Base-by-base conservation (phyloP, 2,797 vertebrate genomes). In the Pseudocheirus occidentalis region DNA sequence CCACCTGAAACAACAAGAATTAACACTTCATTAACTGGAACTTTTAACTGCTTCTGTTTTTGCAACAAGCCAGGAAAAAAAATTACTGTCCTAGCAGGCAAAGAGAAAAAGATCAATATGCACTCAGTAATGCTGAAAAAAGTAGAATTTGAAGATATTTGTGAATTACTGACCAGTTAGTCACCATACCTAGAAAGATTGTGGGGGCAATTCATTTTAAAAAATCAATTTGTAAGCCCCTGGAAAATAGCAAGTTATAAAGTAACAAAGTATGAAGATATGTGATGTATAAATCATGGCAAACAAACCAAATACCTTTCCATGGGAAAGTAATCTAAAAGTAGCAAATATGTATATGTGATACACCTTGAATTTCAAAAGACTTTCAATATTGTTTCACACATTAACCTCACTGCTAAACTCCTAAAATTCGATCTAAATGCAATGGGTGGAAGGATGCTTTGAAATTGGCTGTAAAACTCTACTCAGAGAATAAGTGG, bases 221-320 rank as follows among this genome's bases (percentile, higher is more conserved):
- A 92, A 66, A 94, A 94, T 81, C 91, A 27, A 91, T 95, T 94
- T 46, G 28, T 91, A 94, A 96, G 10, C 10, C 73, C 53, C 54
- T 93, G 92, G 40, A 97, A 62, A 96, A 93, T 24, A 94, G 18
- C 0, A 90, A 57, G 34, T 54, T 92, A 93, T 90, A 66, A 92
- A 94, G 62, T 93, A 93, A 92, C 40, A 31, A 58, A 14, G 89
- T 91, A 87, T 18, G 5, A 34, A 94, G n/a, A 40, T 91, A 66
- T 91, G 55, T 10, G 66, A 91, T 12, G 73, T 92, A 91, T 92
- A 94, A 94, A 91, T 46, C 6, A 91, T 53, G 94, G 59, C 92
- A 94, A 93, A 92, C 3, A 56, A 81, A 91, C 13, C 40, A 93
- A 66, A 59, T 93, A 89, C 91, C 10, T 73, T 55, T 92, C 13